Evolutionary conservation across 2,888 invertebrate species (phyloP).

Genomic region (Heliothis peltigera): DNA sequence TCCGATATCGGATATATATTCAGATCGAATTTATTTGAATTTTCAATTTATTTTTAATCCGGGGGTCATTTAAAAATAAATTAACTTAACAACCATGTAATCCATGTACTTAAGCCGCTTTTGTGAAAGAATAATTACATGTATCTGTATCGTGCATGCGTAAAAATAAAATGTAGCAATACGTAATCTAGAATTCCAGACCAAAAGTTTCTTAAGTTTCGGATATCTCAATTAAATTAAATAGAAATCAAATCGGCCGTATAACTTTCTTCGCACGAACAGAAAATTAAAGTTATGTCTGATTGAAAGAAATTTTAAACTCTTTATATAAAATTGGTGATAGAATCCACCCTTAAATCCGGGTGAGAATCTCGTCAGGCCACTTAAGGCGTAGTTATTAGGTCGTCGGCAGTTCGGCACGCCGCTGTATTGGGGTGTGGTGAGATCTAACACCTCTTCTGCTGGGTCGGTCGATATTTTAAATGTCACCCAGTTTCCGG

Average conservation of each 20-base stretch:
- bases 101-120: too few relatives aligned
- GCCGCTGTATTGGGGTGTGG: conserved; percentile 60
- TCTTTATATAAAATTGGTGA: conserved; percentile 16
- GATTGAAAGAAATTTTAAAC: conserved; percentile 13
- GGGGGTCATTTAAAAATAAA: too few relatives aligned
- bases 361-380: conserved; percentile 37
- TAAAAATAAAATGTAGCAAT: neutral
- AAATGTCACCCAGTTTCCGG: conserved; percentile 82
- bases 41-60: too few relatives aligned
- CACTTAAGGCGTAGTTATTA: conserved; percentile 53
- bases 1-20: conserved; percentile 26
- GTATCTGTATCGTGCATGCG: too few relatives aligned
- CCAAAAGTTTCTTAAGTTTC: neutral
- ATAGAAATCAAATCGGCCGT: neutral
- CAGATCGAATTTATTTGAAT: conserved; percentile 9
- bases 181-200: neutral
- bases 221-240: neutral
- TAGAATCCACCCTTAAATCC: conserved; percentile 21
- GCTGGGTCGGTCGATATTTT: conserved; percentile 76
- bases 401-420: conserved; percentile 53
- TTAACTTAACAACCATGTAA: too few relatives aligned
- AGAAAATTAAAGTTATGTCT: neutral
- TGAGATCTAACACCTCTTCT: conserved; percentile 69
- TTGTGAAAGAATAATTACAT: too few relatives aligned
- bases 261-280: neutral